Evolutionary conservation across 2,888 invertebrate genomes (phyloP).

Genomic region (Dendrolimus pini): DNA sequence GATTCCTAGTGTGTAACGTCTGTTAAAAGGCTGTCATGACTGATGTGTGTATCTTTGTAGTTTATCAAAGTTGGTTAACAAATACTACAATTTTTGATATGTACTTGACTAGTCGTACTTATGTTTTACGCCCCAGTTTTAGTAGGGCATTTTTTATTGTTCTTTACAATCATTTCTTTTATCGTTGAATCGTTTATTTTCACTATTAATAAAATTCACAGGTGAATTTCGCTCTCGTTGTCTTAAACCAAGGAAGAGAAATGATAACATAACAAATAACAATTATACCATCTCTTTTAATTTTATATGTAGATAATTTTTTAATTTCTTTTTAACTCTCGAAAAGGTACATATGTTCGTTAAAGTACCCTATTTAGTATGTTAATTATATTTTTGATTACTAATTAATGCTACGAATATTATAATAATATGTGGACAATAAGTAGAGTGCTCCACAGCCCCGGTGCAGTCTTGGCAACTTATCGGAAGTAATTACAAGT

Average conservation of each 20-base stretch:
- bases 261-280: too few species aligned
- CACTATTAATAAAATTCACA: too few species aligned
- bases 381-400: too few species aligned
- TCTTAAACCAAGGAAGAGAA: too few species aligned
- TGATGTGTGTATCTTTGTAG: background rate
- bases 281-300: too few species aligned
- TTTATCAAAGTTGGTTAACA: background rate
- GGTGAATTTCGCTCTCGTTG: too few species aligned
- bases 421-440: conserved; percentile 17
- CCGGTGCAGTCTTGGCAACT: conserved; percentile 36
- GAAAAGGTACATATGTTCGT: too few species aligned
- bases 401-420: too few species aligned
- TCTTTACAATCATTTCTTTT: background rate
- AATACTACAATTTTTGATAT: background rate
- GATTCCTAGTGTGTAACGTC: background rate
- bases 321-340: too few species aligned
- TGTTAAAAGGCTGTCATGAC: background rate
- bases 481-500: conserved; percentile 74
- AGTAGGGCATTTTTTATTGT: background rate
- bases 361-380: too few species aligned
- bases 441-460: conserved; percentile 29
- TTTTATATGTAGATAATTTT: too few species aligned
- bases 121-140: background rate
- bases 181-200: too few species aligned
- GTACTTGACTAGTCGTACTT: conserved; percentile 3